Evolutionary conservation across 2,888 invertebrate species (phyloP).

Genomic region (Metalampra italica): DNA sequence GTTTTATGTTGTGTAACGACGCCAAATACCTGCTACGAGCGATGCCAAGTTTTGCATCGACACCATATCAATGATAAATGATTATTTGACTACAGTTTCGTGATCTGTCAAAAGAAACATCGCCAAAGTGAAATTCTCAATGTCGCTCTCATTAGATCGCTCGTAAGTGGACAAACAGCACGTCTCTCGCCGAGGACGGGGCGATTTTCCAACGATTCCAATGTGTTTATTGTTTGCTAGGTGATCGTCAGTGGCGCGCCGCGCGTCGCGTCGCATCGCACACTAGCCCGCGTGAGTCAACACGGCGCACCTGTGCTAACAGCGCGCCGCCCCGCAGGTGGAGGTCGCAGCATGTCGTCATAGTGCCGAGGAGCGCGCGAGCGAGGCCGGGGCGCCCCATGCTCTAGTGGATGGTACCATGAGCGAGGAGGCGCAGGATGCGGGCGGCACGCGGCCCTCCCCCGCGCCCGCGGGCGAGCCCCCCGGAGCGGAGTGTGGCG

Average conservation of each 20-base stretch:
- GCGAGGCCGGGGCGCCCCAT: slow-evolving; percentile 11
- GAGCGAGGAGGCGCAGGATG: slow-evolving; percentile 68
- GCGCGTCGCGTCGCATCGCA: not conserved
- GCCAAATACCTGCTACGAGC: slow-evolving; percentile 53
- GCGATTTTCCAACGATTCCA: not conserved
- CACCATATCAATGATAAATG: slow-evolving; percentile 31
- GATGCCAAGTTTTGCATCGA: slow-evolving; percentile 60
- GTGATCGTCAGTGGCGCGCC: not conserved
- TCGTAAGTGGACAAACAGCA: not conserved
- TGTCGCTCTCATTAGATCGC: slow-evolving; percentile 19
- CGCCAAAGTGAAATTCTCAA: slow-evolving; percentile 27
- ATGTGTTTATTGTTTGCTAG: not conserved
- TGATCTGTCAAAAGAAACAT: slow-evolving; percentile 26
- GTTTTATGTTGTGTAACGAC: slow-evolving; percentile 72
- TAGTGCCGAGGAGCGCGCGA: not conserved
- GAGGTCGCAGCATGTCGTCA: not conserved
- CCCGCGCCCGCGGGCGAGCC: slow-evolving; percentile 17
- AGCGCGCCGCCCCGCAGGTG: slow-evolving; percentile 8
- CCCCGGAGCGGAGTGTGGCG: slow-evolving; percentile 24
- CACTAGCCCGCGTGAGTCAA: too few species aligned
- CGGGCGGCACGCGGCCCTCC: slow-evolving; percentile 48
- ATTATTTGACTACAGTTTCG: slow-evolving; percentile 13
- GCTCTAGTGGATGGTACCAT: slow-evolving; percentile 43
- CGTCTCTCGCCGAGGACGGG: not conserved
- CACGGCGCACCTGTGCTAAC: slow-evolving; percentile 36